Base-by-base conservation (phyloP, 2,888 invertebrate species). In the Arrhopalites spinosus region DNA sequence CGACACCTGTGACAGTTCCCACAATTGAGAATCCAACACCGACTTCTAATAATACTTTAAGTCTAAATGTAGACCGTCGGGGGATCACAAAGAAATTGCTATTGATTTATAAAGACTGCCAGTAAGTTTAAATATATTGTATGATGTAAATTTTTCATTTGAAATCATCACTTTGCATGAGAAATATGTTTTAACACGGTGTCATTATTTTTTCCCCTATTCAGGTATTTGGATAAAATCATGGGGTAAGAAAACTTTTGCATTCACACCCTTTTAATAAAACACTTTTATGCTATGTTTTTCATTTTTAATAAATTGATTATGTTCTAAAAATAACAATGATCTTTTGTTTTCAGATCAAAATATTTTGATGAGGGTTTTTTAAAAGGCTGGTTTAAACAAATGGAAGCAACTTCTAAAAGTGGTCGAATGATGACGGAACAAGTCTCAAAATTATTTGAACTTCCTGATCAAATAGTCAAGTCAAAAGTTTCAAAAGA, bases 191-290 rank as follows among this genome's bases (percentile, higher is more conserved):
- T n/a, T n/a, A n/a, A n/a, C n/a, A n/a, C n/a, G n/a, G n/a, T n/a
- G n/a, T n/a, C n/a, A n/a, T n/a, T n/a, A n/a, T n/a, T n/a, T n/a
- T n/a, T n/a, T n/a, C n/a, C n/a, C n/a, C n/a, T n/a, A n/a, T n/a
- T n/a, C n/a, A 86, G 94, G 82, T 93, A 91, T 84, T 88, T 95
- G 85, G 95, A 95, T 86, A 92, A 92, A 82, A 87, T 94, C 75
- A 91, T 95, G 89, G 92, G 92, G n/a, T n/a, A 36, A 36, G 36
- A 11, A 7, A 36, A 36, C 11, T 36, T 11, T 7, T 36, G 3
- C 11, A 36, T 36, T n/a, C n/a, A n/a, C n/a, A n/a, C n/a, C n/a
- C n/a, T n/a, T n/a, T n/a, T n/a, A n/a, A n/a, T n/a, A n/a, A n/a
- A n/a, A n/a, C n/a, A n/a, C n/a, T n/a, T n/a, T n/a, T n/a, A n/a